Conservation (phyloP, 1,140 invertebrate species). For the Calephelis nemesis region DNA sequence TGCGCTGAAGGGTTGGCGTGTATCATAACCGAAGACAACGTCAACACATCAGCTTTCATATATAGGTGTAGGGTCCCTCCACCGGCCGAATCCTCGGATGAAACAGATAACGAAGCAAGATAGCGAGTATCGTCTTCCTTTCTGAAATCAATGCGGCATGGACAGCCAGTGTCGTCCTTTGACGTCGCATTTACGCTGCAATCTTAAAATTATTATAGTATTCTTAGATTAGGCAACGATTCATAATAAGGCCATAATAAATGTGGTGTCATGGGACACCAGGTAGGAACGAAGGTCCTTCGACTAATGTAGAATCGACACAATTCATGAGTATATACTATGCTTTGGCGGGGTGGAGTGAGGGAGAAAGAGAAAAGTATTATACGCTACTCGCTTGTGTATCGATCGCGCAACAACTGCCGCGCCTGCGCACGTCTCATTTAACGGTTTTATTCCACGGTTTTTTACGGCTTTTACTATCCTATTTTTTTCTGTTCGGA, state of each 20-base stretch:
- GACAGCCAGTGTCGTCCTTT: not conserved
- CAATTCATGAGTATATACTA: too few relatives aligned
- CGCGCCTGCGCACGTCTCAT: too few relatives aligned
- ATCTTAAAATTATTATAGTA: not conserved
- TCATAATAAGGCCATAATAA: slow-evolving; percentile 5
- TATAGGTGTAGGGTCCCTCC: not conserved
- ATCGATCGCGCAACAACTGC: too few relatives aligned
- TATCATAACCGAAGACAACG: not conserved
- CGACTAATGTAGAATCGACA: too few relatives aligned
- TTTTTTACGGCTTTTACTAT: too few relatives aligned
- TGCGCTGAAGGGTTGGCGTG: not conserved
- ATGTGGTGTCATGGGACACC: too few relatives aligned
- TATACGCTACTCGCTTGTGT: too few relatives aligned
- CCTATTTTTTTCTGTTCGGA: too few relatives aligned
- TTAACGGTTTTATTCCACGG: too few relatives aligned
- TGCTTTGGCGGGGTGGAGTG: too few relatives aligned
- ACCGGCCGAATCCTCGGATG: not conserved
- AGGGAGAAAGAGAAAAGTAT: too few relatives aligned
- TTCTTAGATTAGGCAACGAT: slow-evolving; percentile 1
- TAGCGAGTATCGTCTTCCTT: not conserved
- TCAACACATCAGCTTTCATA: not conserved
- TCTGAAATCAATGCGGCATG: not conserved
- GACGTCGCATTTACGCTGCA: not conserved
- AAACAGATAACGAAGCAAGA: not conserved
- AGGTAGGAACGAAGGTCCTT: too few relatives aligned